These are phyloP conservation scores for Macropis europaea DNA, from an alignment of 2,888 invertebrate species.

Conservation along the genomic window DNA sequence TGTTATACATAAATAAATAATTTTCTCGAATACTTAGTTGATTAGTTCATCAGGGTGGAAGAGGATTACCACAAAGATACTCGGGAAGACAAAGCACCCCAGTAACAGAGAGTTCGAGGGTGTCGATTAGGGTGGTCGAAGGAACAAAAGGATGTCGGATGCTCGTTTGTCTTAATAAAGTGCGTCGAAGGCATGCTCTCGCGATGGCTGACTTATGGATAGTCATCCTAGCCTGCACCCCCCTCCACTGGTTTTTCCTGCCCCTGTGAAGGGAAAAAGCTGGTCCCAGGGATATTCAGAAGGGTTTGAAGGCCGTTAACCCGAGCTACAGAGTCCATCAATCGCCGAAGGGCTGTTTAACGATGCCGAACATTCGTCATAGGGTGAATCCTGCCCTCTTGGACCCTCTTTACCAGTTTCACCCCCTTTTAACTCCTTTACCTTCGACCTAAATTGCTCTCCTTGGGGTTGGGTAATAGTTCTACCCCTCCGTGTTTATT, in stretches of 20 bases:
- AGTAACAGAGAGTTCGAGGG: conserved; percentile 10
- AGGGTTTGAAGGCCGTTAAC: conserved; percentile 55
- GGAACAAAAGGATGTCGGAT: conserved; percentile 21
- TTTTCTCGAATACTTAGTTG: too few species aligned
- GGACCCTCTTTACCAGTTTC: background rate
- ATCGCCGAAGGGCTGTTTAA: conserved; percentile 56
- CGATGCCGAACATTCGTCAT: conserved; percentile 58
- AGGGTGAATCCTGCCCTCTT: conserved; percentile 15
- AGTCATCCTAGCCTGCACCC: conserved; percentile 56
- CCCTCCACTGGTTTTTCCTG: conserved; percentile 32
- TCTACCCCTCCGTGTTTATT: conserved; percentile 14
- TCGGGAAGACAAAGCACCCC: background rate
- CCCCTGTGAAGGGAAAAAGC: conserved; percentile 1
- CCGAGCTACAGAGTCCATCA: conserved; percentile 52
- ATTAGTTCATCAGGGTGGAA: too few species aligned
- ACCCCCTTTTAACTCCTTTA: conserved; percentile 13
- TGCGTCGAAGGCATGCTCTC: conserved; percentile 65
- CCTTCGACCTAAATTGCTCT: background rate
- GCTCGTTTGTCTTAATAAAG: conserved; percentile 73
- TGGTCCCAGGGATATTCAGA: conserved; percentile 44
- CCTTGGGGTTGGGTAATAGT: conserved; percentile 1
- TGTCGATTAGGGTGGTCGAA: conserved; percentile 47
- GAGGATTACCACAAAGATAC: too few species aligned
- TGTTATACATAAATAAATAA: too few species aligned
- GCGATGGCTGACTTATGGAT: conserved; percentile 61